phyloP scores from a whole-genome alignment of 2,797 vertebrate genomes.

The Gallirallus australis region DNA sequence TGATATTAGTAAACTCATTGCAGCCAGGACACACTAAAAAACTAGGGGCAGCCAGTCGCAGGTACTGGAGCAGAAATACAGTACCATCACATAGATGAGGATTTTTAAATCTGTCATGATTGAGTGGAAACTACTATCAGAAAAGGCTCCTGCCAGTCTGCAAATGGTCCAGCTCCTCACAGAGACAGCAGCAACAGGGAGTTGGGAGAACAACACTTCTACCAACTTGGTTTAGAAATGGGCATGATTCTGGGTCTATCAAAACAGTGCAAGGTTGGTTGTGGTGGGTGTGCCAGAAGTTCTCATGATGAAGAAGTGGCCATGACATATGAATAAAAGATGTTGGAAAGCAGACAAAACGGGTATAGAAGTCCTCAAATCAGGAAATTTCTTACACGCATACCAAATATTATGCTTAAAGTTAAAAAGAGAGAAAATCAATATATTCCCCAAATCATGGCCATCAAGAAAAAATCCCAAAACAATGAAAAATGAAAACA shows the following conservation, averaged over 20 bases:
- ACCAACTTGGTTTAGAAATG: background rate
- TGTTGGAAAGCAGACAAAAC: background rate
- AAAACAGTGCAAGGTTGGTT: accelerated
- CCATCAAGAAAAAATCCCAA: background rate
- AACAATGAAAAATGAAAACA: background rate
- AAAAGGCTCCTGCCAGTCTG: background rate
- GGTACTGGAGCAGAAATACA: background rate
- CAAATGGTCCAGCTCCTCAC: background rate
- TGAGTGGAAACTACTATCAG: background rate
- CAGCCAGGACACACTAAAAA: background rate
- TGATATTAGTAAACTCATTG: background rate
- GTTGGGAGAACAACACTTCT: background rate
- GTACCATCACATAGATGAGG: too few species aligned
- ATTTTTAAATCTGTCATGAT: background rate
- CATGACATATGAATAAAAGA: accelerated
- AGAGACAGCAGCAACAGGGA: background rate
- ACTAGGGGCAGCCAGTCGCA: background rate
- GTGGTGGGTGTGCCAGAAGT: background rate
- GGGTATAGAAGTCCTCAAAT: background rate
- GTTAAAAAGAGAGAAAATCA: background rate
- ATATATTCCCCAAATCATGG: background rate
- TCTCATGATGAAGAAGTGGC: background rate
- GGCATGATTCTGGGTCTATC: background rate
- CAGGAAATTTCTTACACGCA: background rate
- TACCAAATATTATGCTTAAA: background rate